Conservation (phyloP, 1,140 invertebrate species). For the Drosophila gunungcola region DNA sequence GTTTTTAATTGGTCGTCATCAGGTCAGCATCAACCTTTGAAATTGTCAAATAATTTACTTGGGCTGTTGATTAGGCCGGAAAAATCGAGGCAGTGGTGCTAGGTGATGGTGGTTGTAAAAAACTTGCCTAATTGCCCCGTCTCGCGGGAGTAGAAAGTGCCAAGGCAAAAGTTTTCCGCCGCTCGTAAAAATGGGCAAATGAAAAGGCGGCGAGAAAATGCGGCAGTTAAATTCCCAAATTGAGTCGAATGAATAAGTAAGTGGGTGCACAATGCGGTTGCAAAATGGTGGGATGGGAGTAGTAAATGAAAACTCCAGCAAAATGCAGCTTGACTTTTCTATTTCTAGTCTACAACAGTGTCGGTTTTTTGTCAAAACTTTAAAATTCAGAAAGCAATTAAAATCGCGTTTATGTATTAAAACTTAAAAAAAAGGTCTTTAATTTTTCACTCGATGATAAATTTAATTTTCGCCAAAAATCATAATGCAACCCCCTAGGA, state of each 20-base stretch:
- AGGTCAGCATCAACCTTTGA: slow-evolving; percentile 59
- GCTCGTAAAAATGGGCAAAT: slow-evolving; percentile 43
- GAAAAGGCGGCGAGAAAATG: slow-evolving; percentile 46
- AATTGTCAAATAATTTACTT: slow-evolving; percentile 66
- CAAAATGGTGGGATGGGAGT: not conserved
- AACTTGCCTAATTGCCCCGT: slow-evolving; percentile 66
- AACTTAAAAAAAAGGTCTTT: too few relatives aligned
- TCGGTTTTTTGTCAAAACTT: not conserved
- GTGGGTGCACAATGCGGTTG: slow-evolving; percentile 5
- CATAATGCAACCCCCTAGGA: too few relatives aligned
- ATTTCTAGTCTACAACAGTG: not conserved
- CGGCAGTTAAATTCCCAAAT: slow-evolving; percentile 41
- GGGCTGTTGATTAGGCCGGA: slow-evolving; percentile 56
- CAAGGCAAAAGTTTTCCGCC: slow-evolving; percentile 37
- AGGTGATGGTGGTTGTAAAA: slow-evolving; percentile 6
- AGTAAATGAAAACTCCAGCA: not conserved
- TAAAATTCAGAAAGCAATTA: too few relatives aligned
- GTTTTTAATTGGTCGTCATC: slow-evolving; percentile 63
- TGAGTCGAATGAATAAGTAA: slow-evolving; percentile 49
- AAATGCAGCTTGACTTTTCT: slow-evolving; percentile 14
- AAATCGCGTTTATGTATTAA: too few relatives aligned
- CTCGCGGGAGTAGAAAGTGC: slow-evolving; percentile 4
- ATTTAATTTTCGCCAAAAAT: too few relatives aligned
- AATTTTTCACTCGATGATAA: too few relatives aligned
- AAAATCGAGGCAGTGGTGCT: slow-evolving; percentile 27